These are phyloP conservation scores for Dicyrtoma fusca DNA, from an alignment of 2,888 invertebrate species.

Conservation along the genomic window DNA sequence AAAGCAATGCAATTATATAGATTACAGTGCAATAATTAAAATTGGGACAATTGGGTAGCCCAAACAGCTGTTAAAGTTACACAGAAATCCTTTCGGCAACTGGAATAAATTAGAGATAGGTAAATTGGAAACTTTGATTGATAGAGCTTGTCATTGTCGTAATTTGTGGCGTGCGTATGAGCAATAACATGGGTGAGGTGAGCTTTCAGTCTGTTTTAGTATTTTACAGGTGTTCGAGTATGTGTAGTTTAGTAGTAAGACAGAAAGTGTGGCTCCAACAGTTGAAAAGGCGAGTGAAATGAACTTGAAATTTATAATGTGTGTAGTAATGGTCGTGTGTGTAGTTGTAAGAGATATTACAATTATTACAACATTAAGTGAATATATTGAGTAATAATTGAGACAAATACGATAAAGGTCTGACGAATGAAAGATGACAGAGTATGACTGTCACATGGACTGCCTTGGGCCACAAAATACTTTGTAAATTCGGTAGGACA, in stretches of 20 bases:
- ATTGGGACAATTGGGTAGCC: too few relatives aligned
- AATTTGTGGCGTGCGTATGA: too few relatives aligned
- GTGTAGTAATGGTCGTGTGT: not conserved
- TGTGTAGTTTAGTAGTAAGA: too few relatives aligned
- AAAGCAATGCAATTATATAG: too few relatives aligned
- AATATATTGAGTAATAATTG: constrained; percentile 34
- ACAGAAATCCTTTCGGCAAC: constrained; percentile 6
- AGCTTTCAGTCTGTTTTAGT: too few relatives aligned
- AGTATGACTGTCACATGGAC: constrained; percentile 19
- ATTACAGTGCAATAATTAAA: too few relatives aligned
- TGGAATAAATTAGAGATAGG: constrained; percentile 15
- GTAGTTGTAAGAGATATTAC: not conserved
- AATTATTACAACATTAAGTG: constrained; percentile 11
- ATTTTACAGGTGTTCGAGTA: not conserved
- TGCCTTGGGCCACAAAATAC: constrained; percentile 28
- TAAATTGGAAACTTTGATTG: not conserved
- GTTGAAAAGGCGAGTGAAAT: not conserved
- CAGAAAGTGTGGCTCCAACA: not conserved
- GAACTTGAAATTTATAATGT: not conserved
- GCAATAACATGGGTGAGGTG: not conserved
- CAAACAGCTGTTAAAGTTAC: not conserved
- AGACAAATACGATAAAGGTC: constrained; percentile 33
- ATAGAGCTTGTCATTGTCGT: constrained; percentile 3
- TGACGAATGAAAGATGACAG: constrained; percentile 20
- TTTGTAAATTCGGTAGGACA: constrained; percentile 25